Percentiles rank a stretch among this genome's conserved stretches.
These are phyloP conservation scores for Pangasius djambal DNA, from an alignment of 2,797 vertebrate genomes.

Conservation along the genomic window DNA sequence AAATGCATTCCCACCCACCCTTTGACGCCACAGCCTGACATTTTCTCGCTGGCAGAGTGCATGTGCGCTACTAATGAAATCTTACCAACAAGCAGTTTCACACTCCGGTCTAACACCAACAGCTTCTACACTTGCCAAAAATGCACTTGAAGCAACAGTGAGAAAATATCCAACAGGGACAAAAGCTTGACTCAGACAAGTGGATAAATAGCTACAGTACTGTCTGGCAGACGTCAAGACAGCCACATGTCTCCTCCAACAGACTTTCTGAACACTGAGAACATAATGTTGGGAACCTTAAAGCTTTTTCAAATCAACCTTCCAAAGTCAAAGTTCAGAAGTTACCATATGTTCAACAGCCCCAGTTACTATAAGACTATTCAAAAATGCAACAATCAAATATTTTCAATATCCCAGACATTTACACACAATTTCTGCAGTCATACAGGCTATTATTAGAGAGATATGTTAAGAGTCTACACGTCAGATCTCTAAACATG, in stretches of 20 bases:
- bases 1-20: constrained; percentile 42
- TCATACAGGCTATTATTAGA: background rate
- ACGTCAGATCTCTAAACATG: background rate
- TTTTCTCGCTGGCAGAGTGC: constrained; percentile 47
- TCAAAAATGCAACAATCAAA: background rate
- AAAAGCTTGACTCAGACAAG: constrained; percentile 59
- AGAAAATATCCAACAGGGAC: constrained; percentile 52
- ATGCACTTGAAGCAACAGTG: constrained; percentile 49
- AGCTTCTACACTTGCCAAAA: constrained; percentile 47
- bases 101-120: constrained; percentile 54
- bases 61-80: constrained; percentile 54
- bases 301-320: background rate
- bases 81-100: constrained; percentile 51
- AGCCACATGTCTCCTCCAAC: background rate
- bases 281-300: background rate
- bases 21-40: constrained; percentile 53
- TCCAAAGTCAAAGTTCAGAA: background rate
- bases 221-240: constrained; percentile 39
- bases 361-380: background rate
- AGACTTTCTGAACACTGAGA: background rate
- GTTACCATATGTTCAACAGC: background rate
- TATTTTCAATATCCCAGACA: background rate
- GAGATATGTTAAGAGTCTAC: background rate
- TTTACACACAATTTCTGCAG: background rate
- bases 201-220: constrained; percentile 42